These are phyloP conservation scores for Tragelaphus strepsiceros DNA, from an alignment of 2,113 vertebrate species.

Conservation along the genomic window DNA sequence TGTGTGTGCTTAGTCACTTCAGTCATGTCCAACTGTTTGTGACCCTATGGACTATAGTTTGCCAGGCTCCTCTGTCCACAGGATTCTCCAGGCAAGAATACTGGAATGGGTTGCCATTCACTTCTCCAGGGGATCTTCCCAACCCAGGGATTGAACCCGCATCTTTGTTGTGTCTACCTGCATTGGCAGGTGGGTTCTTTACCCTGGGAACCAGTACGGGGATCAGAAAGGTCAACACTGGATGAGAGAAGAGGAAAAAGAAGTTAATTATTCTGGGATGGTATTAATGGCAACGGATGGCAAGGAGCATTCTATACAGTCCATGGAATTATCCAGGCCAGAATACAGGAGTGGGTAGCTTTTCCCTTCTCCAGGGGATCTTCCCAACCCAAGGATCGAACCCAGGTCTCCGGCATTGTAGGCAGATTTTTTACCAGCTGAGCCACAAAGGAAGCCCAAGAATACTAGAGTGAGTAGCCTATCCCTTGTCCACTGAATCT, in stretches of 20 bases:
- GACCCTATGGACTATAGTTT: background rate
- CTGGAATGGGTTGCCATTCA: background rate
- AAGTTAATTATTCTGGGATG: background rate
- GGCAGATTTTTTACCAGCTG: background rate
- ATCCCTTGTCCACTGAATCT: background rate
- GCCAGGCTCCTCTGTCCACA: background rate
- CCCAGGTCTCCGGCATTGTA: background rate
- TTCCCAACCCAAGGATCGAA: background rate
- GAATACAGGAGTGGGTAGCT: background rate
- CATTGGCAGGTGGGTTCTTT: background rate
- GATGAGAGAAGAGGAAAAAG: background rate
- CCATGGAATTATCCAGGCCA: background rate
- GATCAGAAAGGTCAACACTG: too few relatives aligned
- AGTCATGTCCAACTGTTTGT: background rate
- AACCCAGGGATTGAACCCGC: background rate
- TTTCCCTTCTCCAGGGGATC: background rate
- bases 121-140: background rate
- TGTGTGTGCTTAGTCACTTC: too few relatives aligned
- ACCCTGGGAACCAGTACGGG: background rate
- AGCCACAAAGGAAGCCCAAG: background rate
- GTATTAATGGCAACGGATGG: background rate
- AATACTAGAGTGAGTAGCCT: background rate
- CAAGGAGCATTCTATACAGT: background rate
- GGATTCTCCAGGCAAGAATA: background rate
- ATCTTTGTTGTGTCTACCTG: background rate